A percentile compares a stretch with the other conserved stretches of the same genome.
Conservation (phyloP, 2,797 vertebrate species). For the Pelochelys cantorii region DNA sequence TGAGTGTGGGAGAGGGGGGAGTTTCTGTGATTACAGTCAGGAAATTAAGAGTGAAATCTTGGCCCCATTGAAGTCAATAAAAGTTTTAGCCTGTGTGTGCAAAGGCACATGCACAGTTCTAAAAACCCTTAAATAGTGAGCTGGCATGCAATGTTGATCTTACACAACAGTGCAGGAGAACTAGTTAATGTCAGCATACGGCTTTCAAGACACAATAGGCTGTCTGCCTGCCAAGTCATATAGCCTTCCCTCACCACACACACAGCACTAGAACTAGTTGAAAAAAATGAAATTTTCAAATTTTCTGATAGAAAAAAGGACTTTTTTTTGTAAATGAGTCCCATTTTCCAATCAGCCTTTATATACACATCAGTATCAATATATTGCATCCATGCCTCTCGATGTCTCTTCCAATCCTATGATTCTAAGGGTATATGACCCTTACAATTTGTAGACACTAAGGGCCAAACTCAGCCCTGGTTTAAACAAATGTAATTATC, state of each 20-base stretch:
- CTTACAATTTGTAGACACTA: neutral
- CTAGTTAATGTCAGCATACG: neutral
- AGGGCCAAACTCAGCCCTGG: neutral
- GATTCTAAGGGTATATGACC: neutral
- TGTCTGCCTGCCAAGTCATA: neutral
- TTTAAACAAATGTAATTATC: neutral
- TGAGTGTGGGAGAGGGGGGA: neutral
- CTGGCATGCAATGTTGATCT: neutral
- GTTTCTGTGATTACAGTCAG: neutral
- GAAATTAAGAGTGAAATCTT: neutral
- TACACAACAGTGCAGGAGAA: neutral
- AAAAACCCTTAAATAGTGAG: neutral
- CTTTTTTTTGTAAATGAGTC: neutral
- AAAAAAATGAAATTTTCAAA: neutral
- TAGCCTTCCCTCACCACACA: neutral
- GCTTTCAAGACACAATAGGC: neutral
- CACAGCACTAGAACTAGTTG: neutral
- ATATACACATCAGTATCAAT: neutral
- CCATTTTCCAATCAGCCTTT: neutral
- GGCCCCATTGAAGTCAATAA: neutral
- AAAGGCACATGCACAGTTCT: neutral
- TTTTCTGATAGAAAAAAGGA: neutral
- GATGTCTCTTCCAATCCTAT: too few species aligned
- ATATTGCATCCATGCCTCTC: neutral
- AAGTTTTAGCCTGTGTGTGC: neutral